phyloP scores from a whole-genome alignment of 2,113 vertebrate species.

The Peromyscus leucopus region DNA sequence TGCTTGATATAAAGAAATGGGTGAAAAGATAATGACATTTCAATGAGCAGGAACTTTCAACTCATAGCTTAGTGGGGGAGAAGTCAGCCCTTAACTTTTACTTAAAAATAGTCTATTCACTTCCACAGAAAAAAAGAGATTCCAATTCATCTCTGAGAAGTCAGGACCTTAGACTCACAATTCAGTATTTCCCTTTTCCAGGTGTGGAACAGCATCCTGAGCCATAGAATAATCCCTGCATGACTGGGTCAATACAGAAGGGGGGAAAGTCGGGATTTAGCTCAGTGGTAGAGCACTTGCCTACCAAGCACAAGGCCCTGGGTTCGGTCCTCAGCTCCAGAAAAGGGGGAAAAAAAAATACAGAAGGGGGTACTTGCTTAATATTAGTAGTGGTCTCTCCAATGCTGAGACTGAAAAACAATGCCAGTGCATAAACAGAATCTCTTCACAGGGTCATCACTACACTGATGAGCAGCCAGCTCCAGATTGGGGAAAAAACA shows the following conservation, averaged over 20 bases:
- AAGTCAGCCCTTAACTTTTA: conserved; percentile 58
- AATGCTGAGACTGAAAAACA: conserved; percentile 2
- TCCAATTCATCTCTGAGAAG: conserved; percentile 65
- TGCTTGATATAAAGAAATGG: conserved; percentile 76
- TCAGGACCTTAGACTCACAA: conserved; percentile 33
- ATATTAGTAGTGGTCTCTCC: conserved; percentile 10
- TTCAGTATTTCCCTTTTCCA: conserved; percentile 27
- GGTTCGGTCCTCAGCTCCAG: too few species aligned
- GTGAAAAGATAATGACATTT: conserved; percentile 77
- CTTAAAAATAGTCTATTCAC: conserved; percentile 31
- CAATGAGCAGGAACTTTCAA: conserved; percentile 80
- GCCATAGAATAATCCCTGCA: not conserved
- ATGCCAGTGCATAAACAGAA: not conserved
- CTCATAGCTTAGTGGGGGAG: conserved; percentile 73
- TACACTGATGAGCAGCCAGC: not conserved
- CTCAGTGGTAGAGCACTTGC: too few species aligned
- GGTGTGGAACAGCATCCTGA: not conserved
- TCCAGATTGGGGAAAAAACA: conserved; percentile 19
- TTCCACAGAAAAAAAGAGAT: conserved; percentile 48
- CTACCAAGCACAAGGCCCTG: too few species aligned
- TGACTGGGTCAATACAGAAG: not conserved
- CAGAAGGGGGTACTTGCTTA: not conserved
- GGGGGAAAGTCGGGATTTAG: not conserved
- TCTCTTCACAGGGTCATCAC: not conserved
- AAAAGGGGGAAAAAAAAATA: not conserved